Percentiles rank a stretch among this genome's conserved stretches.
Evolutionary conservation across 2,888 invertebrate genomes (phyloP).

Genomic region (Caenorhabditis sinica): DNA sequence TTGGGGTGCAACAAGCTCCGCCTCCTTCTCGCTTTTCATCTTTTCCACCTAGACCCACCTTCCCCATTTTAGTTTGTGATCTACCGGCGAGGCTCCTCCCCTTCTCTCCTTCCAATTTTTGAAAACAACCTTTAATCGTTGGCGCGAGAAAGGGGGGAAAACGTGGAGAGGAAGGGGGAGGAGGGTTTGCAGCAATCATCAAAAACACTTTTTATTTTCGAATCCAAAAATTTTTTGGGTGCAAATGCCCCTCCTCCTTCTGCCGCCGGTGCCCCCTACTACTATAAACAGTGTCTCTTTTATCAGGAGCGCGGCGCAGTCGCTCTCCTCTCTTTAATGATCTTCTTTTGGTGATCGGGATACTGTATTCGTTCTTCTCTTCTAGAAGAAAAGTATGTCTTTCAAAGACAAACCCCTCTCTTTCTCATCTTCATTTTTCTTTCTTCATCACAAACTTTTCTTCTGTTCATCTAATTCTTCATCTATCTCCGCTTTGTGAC

Average conservation of each 20-base stretch:
- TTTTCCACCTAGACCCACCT: conserved; percentile 18
- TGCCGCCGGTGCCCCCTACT: conserved; percentile 19
- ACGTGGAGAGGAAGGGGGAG: not conserved
- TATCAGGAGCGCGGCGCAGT: conserved; percentile 32
- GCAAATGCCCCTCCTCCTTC: conserved; percentile 49
- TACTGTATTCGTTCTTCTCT: conserved; percentile 40
- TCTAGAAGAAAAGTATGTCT: conserved; percentile 5
- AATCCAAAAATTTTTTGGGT: conserved; percentile 34
- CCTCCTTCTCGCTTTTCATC: conserved; percentile 16
- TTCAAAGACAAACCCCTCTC: conserved; percentile 20
- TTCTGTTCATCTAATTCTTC: conserved; percentile 10
- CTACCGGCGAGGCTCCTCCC: conserved; percentile 19
- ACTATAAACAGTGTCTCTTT: conserved; percentile 33
- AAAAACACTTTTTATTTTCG: conserved; percentile 40
- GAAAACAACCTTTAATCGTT: conserved; percentile 48
- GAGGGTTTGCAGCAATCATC: conserved; percentile 34
- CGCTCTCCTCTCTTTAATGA: conserved; percentile 26
- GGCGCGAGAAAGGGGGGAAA: not conserved
- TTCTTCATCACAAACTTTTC: conserved; percentile 10
- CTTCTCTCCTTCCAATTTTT: not conserved
- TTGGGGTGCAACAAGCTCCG: conserved; percentile 20
- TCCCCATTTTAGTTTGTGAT: conserved; percentile 37
- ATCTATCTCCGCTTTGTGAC: not conserved
- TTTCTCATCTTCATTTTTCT: conserved; percentile 16
- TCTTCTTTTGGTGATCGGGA: conserved; percentile 6